Evolutionary conservation across 2,888 invertebrate genomes (phyloP).

Genomic region (Cantharis lateralis): DNA sequence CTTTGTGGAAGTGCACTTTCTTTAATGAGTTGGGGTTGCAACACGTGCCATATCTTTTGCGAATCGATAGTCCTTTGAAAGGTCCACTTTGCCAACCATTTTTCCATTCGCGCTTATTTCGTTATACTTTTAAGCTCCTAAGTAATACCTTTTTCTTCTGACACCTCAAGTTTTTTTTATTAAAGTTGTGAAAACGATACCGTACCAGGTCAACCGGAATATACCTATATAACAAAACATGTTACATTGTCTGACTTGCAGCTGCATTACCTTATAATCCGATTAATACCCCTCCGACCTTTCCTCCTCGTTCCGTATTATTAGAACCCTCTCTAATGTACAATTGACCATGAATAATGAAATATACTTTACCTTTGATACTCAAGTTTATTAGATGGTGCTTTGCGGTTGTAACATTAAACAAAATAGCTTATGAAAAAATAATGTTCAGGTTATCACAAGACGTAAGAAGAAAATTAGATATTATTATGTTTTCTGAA

Average conservation of each 20-base stretch:
- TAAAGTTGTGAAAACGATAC: conserved; percentile 10
- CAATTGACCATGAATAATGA: conserved; percentile 12
- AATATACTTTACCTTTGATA: conserved; percentile 3
- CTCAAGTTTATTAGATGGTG: neutral
- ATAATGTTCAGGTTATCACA: neutral
- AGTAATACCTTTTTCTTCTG: neutral
- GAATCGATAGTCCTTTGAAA: conserved; percentile 10
- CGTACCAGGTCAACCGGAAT: conserved; percentile 11
- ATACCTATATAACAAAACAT: conserved; percentile 22
- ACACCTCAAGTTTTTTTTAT: conserved; percentile 1
- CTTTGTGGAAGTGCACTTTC: conserved; percentile 2
- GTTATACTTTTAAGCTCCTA: conserved; percentile 6
- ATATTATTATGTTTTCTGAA: neutral
- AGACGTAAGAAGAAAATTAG: neutral
- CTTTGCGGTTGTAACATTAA: neutral
- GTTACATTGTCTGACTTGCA: conserved; percentile 25
- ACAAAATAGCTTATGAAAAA: neutral
- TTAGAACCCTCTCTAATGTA: neutral
- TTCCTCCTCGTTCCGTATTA: conserved; percentile 6
- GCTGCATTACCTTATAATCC: conserved; percentile 33
- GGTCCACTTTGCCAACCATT: conserved; percentile 16
- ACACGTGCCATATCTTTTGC: conserved; percentile 23
- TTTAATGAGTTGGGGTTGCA: conserved; percentile 14
- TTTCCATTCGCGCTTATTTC: conserved; percentile 2
- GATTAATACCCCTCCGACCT: conserved; percentile 29